Evolutionary conservation across 2,113 vertebrate genomes (phyloP), one percentile per base, ranked within the genome.

Genomic region (Collichthys lucidus): DNA sequence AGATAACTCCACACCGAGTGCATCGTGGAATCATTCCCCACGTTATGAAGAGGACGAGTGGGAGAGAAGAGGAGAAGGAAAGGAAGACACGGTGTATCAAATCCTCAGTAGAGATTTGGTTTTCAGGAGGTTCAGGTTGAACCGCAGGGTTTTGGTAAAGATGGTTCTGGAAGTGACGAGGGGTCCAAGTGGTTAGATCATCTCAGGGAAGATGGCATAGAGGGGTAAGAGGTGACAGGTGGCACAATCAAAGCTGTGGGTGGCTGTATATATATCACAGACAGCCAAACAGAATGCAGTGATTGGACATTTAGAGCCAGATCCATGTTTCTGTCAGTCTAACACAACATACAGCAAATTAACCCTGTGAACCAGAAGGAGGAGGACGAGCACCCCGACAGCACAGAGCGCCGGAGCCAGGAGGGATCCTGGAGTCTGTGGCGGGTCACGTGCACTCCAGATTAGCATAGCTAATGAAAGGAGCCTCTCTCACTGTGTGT

Each of bases 381-480:
- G 61, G 60, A 74, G 44, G 70, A 84, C 3, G 7, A 52, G 79
- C 44, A 67, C 66, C 55, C 26, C 20, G 65, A 64, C 24, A 11
- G 53, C 29, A 7, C 40, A 85, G 60, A 80, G 73, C 79, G 35
- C 29, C 59, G 19, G 72, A 76, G 88, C 71, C 83, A 88, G 84
- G 74, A 86, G 72, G 83, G 66, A 88, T 78, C 42, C 66, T 79
- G 78, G 66, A 89, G 77, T 89, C 87, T 89, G 81, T 46, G 65
- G 87, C 82, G 17, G 72, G 82, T 93, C 93, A 94, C 85, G 80
- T 93, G 92, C 29, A 35, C 55, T 53, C 66, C 78, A 83, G 89
- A 93, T 94, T 94, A 91, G 92, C 93, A 94, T 93, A 93, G 85
- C 88, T 85, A 89, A 94, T 94, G 93, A 94, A 94, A 92, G 88